Percentiles rank a stretch among this genome's conserved stretches.
phyloP scores from a whole-genome alignment of 92 coral and sea anemone genomes.

The Meandrina meandrites region DNA sequence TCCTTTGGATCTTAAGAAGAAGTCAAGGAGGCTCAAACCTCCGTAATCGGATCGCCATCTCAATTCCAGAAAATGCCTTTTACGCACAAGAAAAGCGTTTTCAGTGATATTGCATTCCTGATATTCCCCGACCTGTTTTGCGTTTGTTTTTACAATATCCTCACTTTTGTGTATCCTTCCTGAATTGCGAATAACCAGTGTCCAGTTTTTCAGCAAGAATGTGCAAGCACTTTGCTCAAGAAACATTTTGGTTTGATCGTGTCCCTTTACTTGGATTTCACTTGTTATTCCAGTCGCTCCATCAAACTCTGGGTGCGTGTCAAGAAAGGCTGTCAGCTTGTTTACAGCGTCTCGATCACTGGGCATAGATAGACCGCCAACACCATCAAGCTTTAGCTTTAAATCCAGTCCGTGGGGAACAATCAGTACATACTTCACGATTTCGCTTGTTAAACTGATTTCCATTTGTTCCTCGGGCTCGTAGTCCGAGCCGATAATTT shows the following conservation, averaged over 20 bases:
- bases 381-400: background rate
- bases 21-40: constrained; percentile 26
- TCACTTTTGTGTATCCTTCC: background rate
- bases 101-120: constrained; percentile 46
- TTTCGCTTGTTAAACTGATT: background rate
- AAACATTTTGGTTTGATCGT: background rate
- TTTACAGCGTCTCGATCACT: background rate
- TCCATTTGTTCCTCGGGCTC: constrained; percentile 10
- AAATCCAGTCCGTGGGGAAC: background rate
- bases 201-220: constrained; percentile 48
- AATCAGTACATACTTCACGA: constrained; percentile 1
- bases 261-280: background rate
- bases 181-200: constrained; percentile 34
- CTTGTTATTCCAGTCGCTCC: constrained; percentile 16
- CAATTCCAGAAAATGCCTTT: constrained; percentile 33
- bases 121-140: background rate
- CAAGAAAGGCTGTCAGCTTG: constrained; percentile 10
- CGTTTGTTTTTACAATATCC: background rate
- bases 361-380: background rate
- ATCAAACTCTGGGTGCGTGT: background rate
- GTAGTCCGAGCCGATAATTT: constrained; percentile 5
- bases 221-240: constrained; percentile 26
- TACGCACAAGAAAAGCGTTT: constrained; percentile 43
- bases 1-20: constrained; percentile 49
- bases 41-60: constrained; percentile 39